phyloP scores from a whole-genome alignment of 2,797 vertebrate genomes.

The Poecile montanus region DNA sequence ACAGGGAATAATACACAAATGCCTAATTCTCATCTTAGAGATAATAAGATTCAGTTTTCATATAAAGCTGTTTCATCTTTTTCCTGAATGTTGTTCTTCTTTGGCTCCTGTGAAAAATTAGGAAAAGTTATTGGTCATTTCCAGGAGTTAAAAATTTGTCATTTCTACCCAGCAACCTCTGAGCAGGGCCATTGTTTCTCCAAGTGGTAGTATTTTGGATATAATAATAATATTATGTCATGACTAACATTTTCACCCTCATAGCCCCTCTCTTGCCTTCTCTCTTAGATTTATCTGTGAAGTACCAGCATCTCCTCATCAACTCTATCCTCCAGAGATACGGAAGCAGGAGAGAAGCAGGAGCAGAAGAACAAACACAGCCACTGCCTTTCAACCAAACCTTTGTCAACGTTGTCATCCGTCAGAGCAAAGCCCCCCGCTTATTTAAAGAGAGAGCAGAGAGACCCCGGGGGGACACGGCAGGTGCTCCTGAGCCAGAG shows the following conservation, averaged over 20 bases:
- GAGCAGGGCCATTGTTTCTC: not conserved
- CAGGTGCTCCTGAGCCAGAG: conserved; percentile 48
- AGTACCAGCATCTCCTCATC: conserved; percentile 72
- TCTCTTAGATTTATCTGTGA: conserved; percentile 77
- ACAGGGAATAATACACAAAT: not conserved
- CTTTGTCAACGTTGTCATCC: conserved; percentile 79
- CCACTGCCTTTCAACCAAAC: conserved; percentile 67
- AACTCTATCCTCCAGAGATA: conserved; percentile 68
- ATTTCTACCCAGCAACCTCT: not conserved
- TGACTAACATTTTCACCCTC: not conserved
- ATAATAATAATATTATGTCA: too few species aligned
- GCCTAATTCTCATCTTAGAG: not conserved
- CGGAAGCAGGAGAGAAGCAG: not conserved
- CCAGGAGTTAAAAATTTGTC: not conserved
- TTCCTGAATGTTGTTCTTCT: not conserved
- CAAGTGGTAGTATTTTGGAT: not conserved
- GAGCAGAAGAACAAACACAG: not conserved
- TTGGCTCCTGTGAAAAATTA: not conserved
- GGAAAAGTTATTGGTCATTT: not conserved
- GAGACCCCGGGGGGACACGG: not conserved
- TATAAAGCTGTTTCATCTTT: not conserved
- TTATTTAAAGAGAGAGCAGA: conserved; percentile 33
- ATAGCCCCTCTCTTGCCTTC: not conserved
- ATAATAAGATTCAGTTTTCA: not conserved
- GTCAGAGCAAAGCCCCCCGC: conserved; percentile 49